Conservation (phyloP, 2,888 invertebrate species). For the Trypoxylon attenuatum region DNA sequence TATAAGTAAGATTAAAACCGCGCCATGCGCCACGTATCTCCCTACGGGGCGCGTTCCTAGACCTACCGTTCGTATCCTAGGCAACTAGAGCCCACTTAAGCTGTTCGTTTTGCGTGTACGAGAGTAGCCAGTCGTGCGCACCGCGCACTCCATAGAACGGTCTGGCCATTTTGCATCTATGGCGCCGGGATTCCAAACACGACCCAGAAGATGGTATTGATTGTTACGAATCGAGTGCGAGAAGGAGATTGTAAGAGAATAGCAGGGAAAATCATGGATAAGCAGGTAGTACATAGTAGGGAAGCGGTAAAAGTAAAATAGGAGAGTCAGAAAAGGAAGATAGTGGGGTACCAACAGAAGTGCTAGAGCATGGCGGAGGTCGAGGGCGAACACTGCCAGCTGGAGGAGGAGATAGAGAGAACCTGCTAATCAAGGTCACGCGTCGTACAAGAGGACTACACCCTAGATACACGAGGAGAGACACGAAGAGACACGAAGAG, state of each 20-base stretch:
- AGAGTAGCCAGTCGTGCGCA: too few relatives aligned
- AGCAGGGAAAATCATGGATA: too few relatives aligned
- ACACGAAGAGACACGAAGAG: constrained; percentile 16
- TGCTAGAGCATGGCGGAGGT: not conserved
- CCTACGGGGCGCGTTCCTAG: constrained; percentile 17
- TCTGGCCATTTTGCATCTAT: constrained; percentile 7
- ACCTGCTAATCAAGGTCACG: constrained; percentile 24
- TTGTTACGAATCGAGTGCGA: constrained; percentile 33
- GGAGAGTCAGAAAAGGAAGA: constrained; percentile 6
- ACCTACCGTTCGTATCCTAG: not conserved
- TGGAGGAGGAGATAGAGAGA: constrained; percentile 1
- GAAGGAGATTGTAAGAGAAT: too few relatives aligned
- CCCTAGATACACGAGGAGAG: constrained; percentile 11
- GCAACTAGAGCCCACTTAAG: not conserved
- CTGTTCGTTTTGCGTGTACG: not conserved
- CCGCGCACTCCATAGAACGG: not conserved
- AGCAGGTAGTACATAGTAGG: too few relatives aligned
- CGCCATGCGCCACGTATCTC: constrained; percentile 26
- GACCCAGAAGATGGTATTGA: constrained; percentile 35
- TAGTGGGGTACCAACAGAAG: not conserved
- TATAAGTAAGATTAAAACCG: constrained; percentile 55
- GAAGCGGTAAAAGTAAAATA: not conserved
- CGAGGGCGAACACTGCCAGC: not conserved
- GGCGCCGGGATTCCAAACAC: constrained; percentile 19
- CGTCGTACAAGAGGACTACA: constrained; percentile 11